Base-by-base conservation (phyloP, 2,113 vertebrate genomes). In the Rhinoderma darwinii region DNA sequence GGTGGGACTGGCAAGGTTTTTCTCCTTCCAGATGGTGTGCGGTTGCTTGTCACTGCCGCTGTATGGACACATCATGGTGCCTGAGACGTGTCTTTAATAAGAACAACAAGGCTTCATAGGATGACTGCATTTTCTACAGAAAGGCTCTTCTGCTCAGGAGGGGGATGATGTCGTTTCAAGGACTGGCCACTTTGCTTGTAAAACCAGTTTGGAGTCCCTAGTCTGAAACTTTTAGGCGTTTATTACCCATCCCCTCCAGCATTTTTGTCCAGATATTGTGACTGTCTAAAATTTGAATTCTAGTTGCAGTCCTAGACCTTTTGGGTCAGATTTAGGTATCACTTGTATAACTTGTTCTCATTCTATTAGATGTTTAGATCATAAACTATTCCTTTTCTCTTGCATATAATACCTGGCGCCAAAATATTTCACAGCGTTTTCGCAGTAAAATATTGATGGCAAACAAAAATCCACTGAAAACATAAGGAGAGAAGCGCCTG, bases 201-300 rank as follows among this genome's bases (percentile, higher is more conserved):
- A 78, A 32, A 78, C 37, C 20, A 18, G 44, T 77, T 51, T 50
- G 6, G 7, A 77, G n/a, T 11, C 14, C 44, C 44, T 32, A 32
- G 30, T 32, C 27, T 32, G 14, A 47, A 77, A 10, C 43, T 77
- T 51, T 12, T 77, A 8, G 27, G n/a, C 32, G 7, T 35, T 32
- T 54, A 22, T 51, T 78, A 77, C n/a, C 74, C 14, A 22, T 68
- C 14, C 63, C 63, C 63, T 68, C 35, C 63, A 68, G 63, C 68
- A 39, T 39, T 39, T 72, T 18, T 70, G 66, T 32, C 66, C 32
- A 35, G 17, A 35, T 68, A 32, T 14, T 70, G 32, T 70, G 32
- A 70, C 63, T 68, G n/a, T 68, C 30, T 63, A 30, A 63, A 63
- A 63, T 30, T n/a, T 11, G 61, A 63, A 63, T 68, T 35, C 32